Base-by-base conservation (phyloP, 2,113 vertebrate genomes). In the Phalacrocorax carbo region DNA sequence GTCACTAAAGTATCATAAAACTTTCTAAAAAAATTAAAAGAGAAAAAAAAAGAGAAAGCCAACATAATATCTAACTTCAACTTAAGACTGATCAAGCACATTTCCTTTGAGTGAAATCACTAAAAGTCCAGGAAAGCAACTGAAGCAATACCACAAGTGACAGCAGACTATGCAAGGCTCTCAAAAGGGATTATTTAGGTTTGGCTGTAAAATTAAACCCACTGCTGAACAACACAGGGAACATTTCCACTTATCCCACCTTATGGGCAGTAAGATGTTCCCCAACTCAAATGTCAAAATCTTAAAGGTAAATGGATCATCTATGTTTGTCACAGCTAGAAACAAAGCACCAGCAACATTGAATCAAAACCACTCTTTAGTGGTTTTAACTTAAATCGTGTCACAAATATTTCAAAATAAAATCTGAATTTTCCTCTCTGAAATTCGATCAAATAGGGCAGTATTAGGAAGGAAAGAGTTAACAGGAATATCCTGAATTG, bases 401-500 rank as follows among this genome's bases (percentile, higher is more conserved):
- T 49, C 46, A 95, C 32, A 77, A 84, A 51, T 22, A 75, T 32
- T 76, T 71, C 26, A 26, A 8, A 86, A 72, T 29, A 54, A 73
- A 80, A 93, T 57, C 14, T 3, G 1, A 86, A 88, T 21, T 80
- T 89, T 49, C 61, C 71, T 58, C 71, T 58, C 49, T 88, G 65
- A 86, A 82, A 87, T 25, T 51, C 26, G 1, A 30, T 58, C 57
- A 54, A 38, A 13, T 5, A 32, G 29, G 34, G 13, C 36, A 94
- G 68, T 86, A 84, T 29, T 19, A 58, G 90, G 58, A 73, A 97
- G 88, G 88, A 93, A 97, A 94, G 46, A 54, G 96, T 97, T 96
- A 97, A 96, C n/a, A 91, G 82, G 58, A 76, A 71, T 69, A 64
- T 64, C 84, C 60, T 80, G 62, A 85, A 73, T 69, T 61, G 84